These are phyloP conservation scores for Australoheros facetus DNA, from an alignment of 2,797 vertebrate species.

Conservation along the genomic window DNA sequence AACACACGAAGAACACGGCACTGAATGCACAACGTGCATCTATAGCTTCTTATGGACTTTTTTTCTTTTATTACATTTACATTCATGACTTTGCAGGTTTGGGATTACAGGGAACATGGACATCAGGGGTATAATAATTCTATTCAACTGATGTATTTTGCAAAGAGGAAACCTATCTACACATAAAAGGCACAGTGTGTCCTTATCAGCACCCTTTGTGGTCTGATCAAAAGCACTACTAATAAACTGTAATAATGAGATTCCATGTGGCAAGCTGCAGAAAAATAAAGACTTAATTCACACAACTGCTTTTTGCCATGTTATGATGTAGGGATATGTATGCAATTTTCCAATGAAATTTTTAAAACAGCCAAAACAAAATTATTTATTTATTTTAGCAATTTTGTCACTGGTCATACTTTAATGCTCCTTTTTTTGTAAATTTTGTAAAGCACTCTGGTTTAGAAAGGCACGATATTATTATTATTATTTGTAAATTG, in stretches of 20 bases:
- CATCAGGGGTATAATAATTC: accelerated
- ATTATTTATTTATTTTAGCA: too few relatives aligned
- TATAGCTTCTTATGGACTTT: not conserved
- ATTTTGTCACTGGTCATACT: too few relatives aligned
- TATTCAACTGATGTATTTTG: not conserved
- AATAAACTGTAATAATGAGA: not conserved
- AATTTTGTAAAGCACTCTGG: too few relatives aligned
- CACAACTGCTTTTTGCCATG: too few relatives aligned
- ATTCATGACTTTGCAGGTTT: not conserved
- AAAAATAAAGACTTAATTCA: too few relatives aligned
- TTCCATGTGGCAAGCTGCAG: not conserved
- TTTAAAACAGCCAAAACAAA: too few relatives aligned
- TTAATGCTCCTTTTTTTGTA: not conserved
- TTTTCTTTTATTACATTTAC: not conserved
- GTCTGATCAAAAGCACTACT: not conserved
- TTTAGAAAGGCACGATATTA: too few relatives aligned
- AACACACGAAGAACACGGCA: not conserved
- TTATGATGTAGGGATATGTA: too few relatives aligned
- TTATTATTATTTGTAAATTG: not conserved
- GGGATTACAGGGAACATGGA: not conserved
- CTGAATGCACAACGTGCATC: conserved; percentile 6
- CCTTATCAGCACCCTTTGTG: not conserved
- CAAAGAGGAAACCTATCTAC: not conserved
- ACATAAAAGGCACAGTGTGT: not conserved
- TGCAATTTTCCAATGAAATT: too few relatives aligned